Percentiles rank a stretch among this genome's conserved stretches.
phyloP scores from a whole-genome alignment of 2,888 invertebrate species.

The Hipparchia sbordonii region DNA sequence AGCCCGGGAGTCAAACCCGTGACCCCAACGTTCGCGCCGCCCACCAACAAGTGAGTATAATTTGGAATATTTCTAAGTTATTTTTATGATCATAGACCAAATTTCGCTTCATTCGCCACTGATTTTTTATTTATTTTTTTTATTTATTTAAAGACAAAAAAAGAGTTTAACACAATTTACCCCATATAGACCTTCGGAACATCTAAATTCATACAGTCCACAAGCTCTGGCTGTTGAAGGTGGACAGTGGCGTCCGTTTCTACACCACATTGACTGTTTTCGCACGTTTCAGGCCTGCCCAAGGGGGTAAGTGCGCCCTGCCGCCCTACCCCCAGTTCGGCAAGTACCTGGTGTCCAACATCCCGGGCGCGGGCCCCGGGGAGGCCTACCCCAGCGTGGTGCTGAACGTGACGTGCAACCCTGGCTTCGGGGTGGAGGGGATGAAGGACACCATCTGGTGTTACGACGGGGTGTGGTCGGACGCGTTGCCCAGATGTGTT shows the following conservation, averaged over 20 bases:
- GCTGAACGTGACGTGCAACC: conserved; percentile 56
- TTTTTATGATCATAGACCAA: too few species aligned
- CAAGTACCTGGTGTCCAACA: conserved; percentile 49
- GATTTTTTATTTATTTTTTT: too few species aligned
- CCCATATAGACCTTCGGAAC: too few species aligned
- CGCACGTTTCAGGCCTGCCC: conserved; percentile 40
- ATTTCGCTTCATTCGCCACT: too few species aligned
- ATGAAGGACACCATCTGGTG: conserved; percentile 46
- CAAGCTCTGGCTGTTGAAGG: too few species aligned
- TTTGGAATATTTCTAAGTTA: too few species aligned
- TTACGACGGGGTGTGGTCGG: conserved; percentile 54
- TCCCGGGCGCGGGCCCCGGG: conserved; percentile 49
- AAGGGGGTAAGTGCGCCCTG: conserved; percentile 52
- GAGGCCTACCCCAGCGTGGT: conserved; percentile 46
- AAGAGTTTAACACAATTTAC: too few species aligned
- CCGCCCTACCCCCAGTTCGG: conserved; percentile 62
- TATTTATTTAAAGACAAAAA: too few species aligned
- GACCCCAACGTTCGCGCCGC: background rate
- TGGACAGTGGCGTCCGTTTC: too few species aligned
- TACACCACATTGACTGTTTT: background rate
- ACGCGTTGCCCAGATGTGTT: conserved; percentile 45
- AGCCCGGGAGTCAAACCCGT: conserved; percentile 12
- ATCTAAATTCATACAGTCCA: too few species aligned
- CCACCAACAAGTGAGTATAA: conserved; percentile 4
- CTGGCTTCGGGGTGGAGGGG: conserved; percentile 52